A percentile compares a stretch with the other conserved stretches of the same genome.
Evolutionary conservation across 2,113 vertebrate genomes (phyloP).

Genomic region (Blennius ocellaris): DNA sequence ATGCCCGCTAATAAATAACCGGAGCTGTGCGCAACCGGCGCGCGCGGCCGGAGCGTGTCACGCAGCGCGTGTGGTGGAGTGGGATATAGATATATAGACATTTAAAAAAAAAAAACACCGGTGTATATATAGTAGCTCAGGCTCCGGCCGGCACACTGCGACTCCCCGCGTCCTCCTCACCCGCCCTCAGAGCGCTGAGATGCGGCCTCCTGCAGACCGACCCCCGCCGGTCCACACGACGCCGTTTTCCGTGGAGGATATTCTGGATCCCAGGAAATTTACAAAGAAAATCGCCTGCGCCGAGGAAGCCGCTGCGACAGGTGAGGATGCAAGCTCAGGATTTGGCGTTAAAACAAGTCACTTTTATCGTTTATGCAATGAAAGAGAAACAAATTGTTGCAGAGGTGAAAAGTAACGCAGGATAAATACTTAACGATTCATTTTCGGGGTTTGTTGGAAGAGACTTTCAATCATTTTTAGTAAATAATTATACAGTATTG

Average conservation of each 20-base stretch:
- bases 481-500: no score
- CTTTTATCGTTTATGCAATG: no score
- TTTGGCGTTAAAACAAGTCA: no score
- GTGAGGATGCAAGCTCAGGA: slow-evolving; percentile 44
- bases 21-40: neutral
- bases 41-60: slow-evolving; percentile 25
- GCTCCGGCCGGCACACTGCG: no score
- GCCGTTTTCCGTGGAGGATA: slow-evolving; percentile 79
- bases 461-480: no score
- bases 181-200: slow-evolving; percentile 15
- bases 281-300: slow-evolving; percentile 28
- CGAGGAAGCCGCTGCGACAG: slow-evolving; percentile 4
- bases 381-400: no score
- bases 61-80: slow-evolving; percentile 30
- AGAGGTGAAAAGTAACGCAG: no score
- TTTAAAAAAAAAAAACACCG: neutral
- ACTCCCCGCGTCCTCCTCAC: neutral
- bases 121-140: neutral
- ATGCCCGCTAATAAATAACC: slow-evolving; percentile 80
- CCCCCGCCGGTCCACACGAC: slow-evolving; percentile 48
- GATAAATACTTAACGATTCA: no score
- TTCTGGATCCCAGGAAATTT: slow-evolving; percentile 79
- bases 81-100: neutral
- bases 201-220: slow-evolving; percentile 58
- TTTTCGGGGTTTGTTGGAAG: no score